Evolutionary conservation across 1,140 invertebrate genomes (phyloP).

Genomic region (Caenorhabditis brenneri): DNA sequence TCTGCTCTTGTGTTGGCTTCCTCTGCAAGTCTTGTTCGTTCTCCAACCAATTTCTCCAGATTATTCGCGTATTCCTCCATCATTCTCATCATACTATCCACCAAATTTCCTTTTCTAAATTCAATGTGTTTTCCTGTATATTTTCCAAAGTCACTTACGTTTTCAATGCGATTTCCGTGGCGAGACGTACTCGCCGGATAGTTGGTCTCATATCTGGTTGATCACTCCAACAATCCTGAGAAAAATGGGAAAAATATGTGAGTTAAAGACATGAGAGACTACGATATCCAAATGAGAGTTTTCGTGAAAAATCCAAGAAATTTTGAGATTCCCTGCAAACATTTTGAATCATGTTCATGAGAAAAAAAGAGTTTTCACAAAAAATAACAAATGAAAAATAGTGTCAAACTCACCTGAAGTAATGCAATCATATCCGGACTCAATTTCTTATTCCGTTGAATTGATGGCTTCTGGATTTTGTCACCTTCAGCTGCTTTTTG

Average conservation of each 20-base stretch:
- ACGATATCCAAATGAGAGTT: not conserved
- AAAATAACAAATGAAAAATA: not conserved
- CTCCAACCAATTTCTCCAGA: conserved; percentile 89
- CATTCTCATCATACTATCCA: conserved; percentile 71
- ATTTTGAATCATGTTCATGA: not conserved
- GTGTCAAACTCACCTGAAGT: conserved; percentile 51
- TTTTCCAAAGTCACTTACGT: too few species aligned
- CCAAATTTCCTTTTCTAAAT: conserved; percentile 68
- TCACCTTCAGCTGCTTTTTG: conserved; percentile 64
- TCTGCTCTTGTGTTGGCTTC: conserved; percentile 69
- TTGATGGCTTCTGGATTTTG: conserved; percentile 62
- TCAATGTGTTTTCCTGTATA: too few species aligned
- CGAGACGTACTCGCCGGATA: conserved; percentile 66
- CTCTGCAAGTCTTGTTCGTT: conserved; percentile 79
- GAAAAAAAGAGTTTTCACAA: not conserved
- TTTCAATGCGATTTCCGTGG: conserved; percentile 68
- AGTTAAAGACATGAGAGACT: not conserved
- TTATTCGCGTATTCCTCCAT: conserved; percentile 89
- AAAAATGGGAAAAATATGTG: not conserved
- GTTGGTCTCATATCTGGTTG: conserved; percentile 67
- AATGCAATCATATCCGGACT: conserved; percentile 66
- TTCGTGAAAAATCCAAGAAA: not conserved
- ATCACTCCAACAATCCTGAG: conserved; percentile 67
- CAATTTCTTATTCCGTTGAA: conserved; percentile 61
- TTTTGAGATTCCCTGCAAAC: not conserved